phyloP scores from a whole-genome alignment of 2,888 invertebrate species.

The Synanthedon myopaeformis region DNA sequence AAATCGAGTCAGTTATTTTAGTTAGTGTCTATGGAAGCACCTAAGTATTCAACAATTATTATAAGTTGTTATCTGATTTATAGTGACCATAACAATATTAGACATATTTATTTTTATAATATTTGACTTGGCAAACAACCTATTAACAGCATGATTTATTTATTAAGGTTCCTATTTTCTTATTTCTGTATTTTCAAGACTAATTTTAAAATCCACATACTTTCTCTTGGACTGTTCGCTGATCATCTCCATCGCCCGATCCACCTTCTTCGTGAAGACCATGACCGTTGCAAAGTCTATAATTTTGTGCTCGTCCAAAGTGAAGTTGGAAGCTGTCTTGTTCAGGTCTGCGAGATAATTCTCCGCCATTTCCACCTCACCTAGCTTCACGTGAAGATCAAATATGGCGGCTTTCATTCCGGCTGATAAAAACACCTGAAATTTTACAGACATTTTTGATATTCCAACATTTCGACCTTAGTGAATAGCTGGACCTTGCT shows the following conservation, averaged over 20 bases:
- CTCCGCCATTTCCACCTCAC: constrained; percentile 67
- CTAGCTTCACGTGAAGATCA: constrained; percentile 69
- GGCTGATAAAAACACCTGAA: constrained; percentile 65
- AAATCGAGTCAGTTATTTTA: too few species aligned
- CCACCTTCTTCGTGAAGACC: constrained; percentile 53
- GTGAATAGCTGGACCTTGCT: too few species aligned
- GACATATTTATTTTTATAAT: too few species aligned
- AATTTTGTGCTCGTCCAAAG: constrained; percentile 75
- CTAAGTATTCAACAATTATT: too few species aligned
- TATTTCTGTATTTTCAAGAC: too few species aligned
- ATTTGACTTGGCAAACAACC: too few species aligned
- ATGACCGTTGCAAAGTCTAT: constrained; percentile 73
- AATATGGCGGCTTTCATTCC: constrained; percentile 77
- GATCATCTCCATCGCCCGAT: constrained; percentile 59
- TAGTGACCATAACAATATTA: too few species aligned
- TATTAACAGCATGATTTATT: too few species aligned
- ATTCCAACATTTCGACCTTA: too few species aligned
- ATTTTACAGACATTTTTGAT: not conserved
- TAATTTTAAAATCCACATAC: constrained; percentile 19
- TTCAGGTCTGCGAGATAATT: constrained; percentile 62
- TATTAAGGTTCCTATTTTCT: too few species aligned
- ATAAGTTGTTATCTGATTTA: too few species aligned
- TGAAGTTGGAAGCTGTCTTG: constrained; percentile 63
- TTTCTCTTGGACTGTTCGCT: constrained; percentile 55
- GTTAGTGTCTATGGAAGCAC: too few species aligned